Evolutionary conservation across 2,797 vertebrate species (phyloP), one percentile per base, ranked within the genome.

Genomic region (Mus spretus): DNA sequence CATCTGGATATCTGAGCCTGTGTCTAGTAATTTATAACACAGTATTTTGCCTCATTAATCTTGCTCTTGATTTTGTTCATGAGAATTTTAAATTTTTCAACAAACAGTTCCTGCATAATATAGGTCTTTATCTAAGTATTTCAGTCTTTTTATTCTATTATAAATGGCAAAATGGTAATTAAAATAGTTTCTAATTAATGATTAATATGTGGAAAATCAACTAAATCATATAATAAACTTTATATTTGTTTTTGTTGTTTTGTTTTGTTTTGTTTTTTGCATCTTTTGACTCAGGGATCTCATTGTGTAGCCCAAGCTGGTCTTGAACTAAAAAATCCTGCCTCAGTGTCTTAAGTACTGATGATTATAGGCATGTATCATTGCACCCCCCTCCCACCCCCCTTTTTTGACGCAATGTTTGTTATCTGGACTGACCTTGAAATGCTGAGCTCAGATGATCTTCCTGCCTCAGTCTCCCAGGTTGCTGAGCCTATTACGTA

Each of bases 171-270:
- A 53, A 55, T 74, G n/a, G 3, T 72, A 72, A 55, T 87, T 72
- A 55, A 55, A 55, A 11, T 86, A 55, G 31, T 87, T 72, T 55
- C 22, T 59, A 82, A 53, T 63, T 89, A 53, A 88, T 80, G 87
- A 55, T 57, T 86, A 70, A 34, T 89, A 74, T 89, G 53, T 77
- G 50, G 83, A 91, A 91, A 79, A 89, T 90, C 44, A 67, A n/a
- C 75, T 50, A 26, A 59, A 84, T 90, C 94, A 79, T 91, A 61
- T 85, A 65, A 81, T 86, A 87, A 40, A 83, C 50, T 93, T 96
- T 93, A 26, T 93, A 55, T 65, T 50, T 81, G 63, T 59, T 55
- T 55, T 55, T 55, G 13, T 55, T 55, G 1, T 55, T 55, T 6
- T 59, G 6, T 59, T 19, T 57, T 19, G 4, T 4, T 57, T 57